Percentiles rank a stretch among this genome's conserved stretches.
phyloP scores from a whole-genome alignment of 2,888 invertebrate genomes.

The Ceratothoa steindachneri region DNA sequence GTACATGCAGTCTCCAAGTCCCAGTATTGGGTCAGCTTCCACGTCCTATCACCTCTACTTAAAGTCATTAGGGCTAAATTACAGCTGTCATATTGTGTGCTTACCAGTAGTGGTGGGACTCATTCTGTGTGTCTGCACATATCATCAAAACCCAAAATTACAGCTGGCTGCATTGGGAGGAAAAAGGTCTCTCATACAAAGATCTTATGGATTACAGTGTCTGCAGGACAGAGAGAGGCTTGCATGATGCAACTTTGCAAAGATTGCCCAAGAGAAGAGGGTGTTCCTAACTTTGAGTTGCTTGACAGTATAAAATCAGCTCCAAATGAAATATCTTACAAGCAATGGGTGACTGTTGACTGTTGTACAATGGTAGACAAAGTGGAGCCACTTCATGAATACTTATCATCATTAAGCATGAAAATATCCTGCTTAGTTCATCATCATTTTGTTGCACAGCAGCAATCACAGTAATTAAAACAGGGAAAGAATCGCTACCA shows the following conservation, averaged over 20 bases:
- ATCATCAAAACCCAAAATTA: slow-evolving; percentile 20
- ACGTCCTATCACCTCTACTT: no score
- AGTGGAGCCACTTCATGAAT: slow-evolving; percentile 18
- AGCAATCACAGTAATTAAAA: slow-evolving; percentile 5
- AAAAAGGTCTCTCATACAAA: slow-evolving; percentile 16
- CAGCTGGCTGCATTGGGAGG: slow-evolving; percentile 21
- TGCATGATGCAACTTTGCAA: slow-evolving; percentile 17
- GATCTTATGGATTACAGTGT: slow-evolving; percentile 20
- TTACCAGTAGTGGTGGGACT: slow-evolving; percentile 16
- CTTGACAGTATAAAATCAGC: slow-evolving; percentile 14
- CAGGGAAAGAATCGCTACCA: slow-evolving; percentile 9
- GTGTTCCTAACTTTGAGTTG: neutral
- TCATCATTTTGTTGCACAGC: slow-evolving; percentile 15
- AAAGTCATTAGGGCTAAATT: no score
- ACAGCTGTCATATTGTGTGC: slow-evolving; percentile 9
- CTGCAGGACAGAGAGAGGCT: slow-evolving; percentile 18
- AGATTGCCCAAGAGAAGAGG: neutral
- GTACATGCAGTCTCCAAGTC: no score
- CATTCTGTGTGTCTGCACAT: slow-evolving; percentile 18
- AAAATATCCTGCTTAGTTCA: slow-evolving; percentile 7
- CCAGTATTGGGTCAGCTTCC: no score
- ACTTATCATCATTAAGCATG: slow-evolving; percentile 10
- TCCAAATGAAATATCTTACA: slow-evolving; percentile 8
- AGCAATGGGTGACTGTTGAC: slow-evolving; percentile 12
- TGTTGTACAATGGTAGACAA: slow-evolving; percentile 1